These are phyloP conservation scores for Gymnocypris eckloni DNA, from an alignment of 2,797 vertebrate species.

Conservation along the genomic window DNA sequence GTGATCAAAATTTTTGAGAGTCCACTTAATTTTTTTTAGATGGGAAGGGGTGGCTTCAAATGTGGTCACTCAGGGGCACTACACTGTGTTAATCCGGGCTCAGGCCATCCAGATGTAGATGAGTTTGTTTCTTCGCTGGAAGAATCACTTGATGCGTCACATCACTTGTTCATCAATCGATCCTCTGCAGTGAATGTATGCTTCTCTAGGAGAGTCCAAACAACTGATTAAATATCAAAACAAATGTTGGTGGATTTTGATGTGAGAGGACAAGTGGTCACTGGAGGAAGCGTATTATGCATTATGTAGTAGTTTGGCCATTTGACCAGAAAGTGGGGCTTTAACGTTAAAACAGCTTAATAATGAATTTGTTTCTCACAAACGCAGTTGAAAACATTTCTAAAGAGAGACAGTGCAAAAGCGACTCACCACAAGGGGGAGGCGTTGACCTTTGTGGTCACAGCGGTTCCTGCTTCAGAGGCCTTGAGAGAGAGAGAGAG, in stretches of 20 bases:
- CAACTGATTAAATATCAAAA: background rate
- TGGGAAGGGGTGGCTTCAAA: too few species aligned
- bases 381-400: background rate
- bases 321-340: background rate
- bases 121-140: background rate
- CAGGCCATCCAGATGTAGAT: background rate
- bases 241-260: too few species aligned
- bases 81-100: too few species aligned
- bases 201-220: background rate
- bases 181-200: background rate
- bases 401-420: background rate
- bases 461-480: background rate
- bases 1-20: too few species aligned
- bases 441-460: background rate
- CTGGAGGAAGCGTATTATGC: too few species aligned
- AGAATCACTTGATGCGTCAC: background rate
- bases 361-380: background rate
- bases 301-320: background rate
- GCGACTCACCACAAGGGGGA: constrained; percentile 5
- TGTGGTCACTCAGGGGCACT: too few species aligned
- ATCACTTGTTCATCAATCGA: background rate
- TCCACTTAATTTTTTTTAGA: too few species aligned
- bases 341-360: background rate
- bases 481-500: background rate
- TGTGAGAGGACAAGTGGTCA: too few species aligned